Percentiles rank a stretch among this genome's conserved stretches.
These are phyloP conservation scores for Argya squamiceps DNA, from an alignment of 2,797 vertebrate genomes.

Conservation along the genomic window DNA sequence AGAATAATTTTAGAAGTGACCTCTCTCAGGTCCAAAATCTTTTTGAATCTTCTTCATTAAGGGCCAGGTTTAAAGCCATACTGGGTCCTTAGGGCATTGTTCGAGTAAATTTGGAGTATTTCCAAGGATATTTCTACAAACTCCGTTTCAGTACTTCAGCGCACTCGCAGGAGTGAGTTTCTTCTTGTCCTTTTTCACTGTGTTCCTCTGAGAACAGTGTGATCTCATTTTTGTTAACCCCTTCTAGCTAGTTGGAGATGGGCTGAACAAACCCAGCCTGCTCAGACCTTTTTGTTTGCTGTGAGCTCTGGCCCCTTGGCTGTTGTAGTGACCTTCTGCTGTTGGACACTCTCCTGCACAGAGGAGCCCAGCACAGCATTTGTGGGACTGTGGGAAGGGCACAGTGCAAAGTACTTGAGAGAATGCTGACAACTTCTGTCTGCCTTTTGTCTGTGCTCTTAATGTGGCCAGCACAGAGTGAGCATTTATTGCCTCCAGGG, in stretches of 20 bases:
- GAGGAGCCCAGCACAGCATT: neutral
- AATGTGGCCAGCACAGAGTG: neutral
- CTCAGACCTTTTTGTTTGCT: neutral
- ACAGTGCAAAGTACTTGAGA: neutral
- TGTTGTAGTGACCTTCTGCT: neutral
- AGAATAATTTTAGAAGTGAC: neutral
- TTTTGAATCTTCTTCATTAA: neutral
- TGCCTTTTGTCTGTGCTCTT: neutral
- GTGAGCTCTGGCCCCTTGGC: neutral
- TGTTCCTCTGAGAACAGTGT: neutral
- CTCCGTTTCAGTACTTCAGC: neutral
- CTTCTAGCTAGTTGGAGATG: neutral
- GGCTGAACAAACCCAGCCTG: neutral
- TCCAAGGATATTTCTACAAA: neutral
- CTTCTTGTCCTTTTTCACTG: neutral
- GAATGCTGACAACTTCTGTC: neutral
- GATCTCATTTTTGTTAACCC: neutral
- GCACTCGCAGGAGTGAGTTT: neutral
- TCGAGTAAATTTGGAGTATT: neutral
- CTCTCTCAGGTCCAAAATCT: neutral
- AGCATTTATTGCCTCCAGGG: neutral
- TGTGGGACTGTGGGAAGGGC: neutral
- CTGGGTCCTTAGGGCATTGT: neutral
- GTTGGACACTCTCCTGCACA: neutral
- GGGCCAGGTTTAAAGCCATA: neutral